phyloP scores from a whole-genome alignment of 2,113 vertebrate species.

The Eptesicus fuscus region DNA sequence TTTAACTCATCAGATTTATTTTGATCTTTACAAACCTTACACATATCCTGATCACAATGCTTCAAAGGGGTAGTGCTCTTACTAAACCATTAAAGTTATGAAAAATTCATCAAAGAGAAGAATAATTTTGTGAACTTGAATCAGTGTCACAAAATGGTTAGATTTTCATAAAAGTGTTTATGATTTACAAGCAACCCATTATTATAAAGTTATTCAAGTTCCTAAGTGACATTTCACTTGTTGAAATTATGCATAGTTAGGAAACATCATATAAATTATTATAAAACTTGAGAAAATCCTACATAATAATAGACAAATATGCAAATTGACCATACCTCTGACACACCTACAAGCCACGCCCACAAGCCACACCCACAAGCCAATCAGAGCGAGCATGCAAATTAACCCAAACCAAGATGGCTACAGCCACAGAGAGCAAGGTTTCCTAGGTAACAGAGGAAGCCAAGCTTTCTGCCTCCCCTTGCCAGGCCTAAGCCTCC shows the following conservation, averaged over 20 bases:
- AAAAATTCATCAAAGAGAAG: background rate
- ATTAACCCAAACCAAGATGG: too few species aligned
- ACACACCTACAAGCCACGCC: too few species aligned
- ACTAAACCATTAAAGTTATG: background rate
- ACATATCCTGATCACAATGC: background rate
- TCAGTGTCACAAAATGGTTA: background rate
- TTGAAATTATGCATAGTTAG: background rate
- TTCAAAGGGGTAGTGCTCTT: background rate
- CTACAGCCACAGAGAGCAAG: too few species aligned
- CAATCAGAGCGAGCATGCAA: too few species aligned
- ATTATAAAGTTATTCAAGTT: background rate
- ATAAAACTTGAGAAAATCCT: constrained; percentile 1
- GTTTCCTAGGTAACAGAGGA: too few species aligned
- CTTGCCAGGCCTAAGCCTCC: too few species aligned
- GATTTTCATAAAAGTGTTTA: background rate
- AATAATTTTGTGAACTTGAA: background rate
- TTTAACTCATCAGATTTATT: background rate
- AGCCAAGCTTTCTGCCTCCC: too few species aligned
- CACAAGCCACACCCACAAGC: too few species aligned
- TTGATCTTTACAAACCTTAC: background rate
- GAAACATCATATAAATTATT: background rate
- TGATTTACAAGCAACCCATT: background rate
- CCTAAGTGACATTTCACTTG: background rate
- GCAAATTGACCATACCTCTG: too few species aligned
- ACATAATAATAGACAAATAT: too few species aligned